phyloP scores from a whole-genome alignment of 2,797 vertebrate species.

The Gymnoscopelus microlampas region DNA sequence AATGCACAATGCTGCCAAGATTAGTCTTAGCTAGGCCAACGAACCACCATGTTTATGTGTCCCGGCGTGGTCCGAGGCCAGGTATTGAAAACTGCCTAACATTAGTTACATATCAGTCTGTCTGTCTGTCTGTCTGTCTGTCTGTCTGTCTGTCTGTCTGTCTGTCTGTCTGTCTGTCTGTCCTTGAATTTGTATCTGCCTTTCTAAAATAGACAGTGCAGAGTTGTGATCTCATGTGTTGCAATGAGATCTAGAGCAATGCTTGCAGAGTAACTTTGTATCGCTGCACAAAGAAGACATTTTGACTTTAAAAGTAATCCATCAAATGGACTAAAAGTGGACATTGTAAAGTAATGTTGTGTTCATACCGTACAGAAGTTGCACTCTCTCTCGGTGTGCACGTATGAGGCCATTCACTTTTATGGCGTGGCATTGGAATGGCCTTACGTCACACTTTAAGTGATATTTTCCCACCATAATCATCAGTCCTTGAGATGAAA shows the following conservation, averaged over 20 bases:
- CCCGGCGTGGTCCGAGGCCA: slow-evolving; percentile 31
- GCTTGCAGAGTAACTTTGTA: too few relatives aligned
- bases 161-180: too few relatives aligned
- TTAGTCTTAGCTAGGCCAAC: slow-evolving; percentile 45
- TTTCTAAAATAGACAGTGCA: too few relatives aligned
- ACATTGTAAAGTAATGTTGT: neutral
- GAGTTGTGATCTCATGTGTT: too few relatives aligned
- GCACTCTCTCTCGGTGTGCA: slow-evolving; percentile 22
- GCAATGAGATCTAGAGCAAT: too few relatives aligned
- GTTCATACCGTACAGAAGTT: slow-evolving; percentile 14
- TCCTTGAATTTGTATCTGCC: too few relatives aligned
- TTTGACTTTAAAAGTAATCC: slow-evolving; percentile 14
- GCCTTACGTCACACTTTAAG: slow-evolving; percentile 52
- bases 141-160: too few relatives aligned
- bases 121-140: too few relatives aligned
- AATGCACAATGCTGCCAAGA: slow-evolving; percentile 3
- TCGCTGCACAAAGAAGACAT: neutral
- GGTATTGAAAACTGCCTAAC: slow-evolving; percentile 39
- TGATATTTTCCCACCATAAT: slow-evolving; percentile 57
- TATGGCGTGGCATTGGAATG: slow-evolving; percentile 28
- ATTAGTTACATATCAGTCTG: slow-evolving; percentile 31
- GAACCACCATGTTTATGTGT: slow-evolving; percentile 16
- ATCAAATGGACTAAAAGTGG: neutral
- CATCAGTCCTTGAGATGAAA: slow-evolving; percentile 36
- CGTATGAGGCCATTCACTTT: slow-evolving; percentile 27